phyloP scores from a whole-genome alignment of 2,797 vertebrate genomes.

The Sebastolobus alascanus region DNA sequence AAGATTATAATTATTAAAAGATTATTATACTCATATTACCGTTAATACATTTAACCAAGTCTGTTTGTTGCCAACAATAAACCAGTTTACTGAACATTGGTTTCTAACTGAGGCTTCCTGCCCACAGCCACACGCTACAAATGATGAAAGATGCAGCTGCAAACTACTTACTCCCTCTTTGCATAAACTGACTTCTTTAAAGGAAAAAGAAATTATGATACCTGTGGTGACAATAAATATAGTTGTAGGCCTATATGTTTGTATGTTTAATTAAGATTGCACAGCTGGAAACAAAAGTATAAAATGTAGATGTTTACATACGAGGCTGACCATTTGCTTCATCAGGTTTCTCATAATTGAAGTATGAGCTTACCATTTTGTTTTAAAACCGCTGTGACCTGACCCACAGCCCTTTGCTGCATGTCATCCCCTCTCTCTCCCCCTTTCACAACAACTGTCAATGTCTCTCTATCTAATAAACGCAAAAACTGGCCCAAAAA shows the following conservation, averaged over 20 bases:
- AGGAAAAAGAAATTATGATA: neutral
- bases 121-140: neutral
- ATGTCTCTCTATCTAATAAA: too few relatives aligned
- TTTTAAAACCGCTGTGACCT: too few relatives aligned
- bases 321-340: neutral
- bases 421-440: too few relatives aligned
- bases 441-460: too few relatives aligned
- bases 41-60: neutral
- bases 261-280: neutral
- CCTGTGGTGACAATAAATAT: neutral
- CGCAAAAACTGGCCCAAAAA: too few relatives aligned
- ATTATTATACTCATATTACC: too few relatives aligned
- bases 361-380: neutral
- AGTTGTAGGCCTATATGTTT: too few relatives aligned
- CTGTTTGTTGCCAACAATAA: constrained; percentile 9
- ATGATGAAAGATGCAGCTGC: constrained; percentile 3
- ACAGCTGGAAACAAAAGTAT: neutral
- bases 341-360: neutral
- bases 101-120: constrained; percentile 22
- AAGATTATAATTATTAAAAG: too few relatives aligned
- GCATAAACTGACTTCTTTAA: constrained; percentile 7
- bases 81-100: constrained; percentile 1
- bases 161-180: neutral
- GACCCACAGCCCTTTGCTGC: too few relatives aligned
- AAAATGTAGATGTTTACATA: neutral